Evolutionary conservation across 1,140 invertebrate species (phyloP).

Genomic region (Cydia amplana): DNA sequence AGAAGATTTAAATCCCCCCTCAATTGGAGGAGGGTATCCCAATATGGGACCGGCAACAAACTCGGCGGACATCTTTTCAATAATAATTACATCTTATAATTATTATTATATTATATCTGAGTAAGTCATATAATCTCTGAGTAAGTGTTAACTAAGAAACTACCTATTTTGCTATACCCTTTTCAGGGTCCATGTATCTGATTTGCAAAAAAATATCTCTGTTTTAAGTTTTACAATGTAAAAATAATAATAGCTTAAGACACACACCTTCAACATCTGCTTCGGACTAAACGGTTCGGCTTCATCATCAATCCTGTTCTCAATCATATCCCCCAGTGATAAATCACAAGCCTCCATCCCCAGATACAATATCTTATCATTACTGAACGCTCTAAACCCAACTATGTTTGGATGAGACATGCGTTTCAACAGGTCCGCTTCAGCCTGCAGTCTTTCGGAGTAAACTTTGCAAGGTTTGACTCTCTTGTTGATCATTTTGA

Average conservation of each 20-base stretch:
- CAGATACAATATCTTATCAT: constrained; percentile 82
- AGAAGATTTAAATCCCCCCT: too few relatives aligned
- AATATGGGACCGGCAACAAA: too few relatives aligned
- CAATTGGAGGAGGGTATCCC: too few relatives aligned
- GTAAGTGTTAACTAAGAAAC: too few relatives aligned
- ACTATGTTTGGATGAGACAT: constrained; percentile 92
- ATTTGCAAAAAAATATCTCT: too few relatives aligned
- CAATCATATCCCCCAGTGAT: constrained; percentile 86
- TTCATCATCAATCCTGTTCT: constrained; percentile 82
- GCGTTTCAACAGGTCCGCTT: constrained; percentile 85
- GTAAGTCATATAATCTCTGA: too few relatives aligned
- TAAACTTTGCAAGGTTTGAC: constrained; percentile 70
- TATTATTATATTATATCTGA: too few relatives aligned
- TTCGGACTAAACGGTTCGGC: constrained; percentile 82
- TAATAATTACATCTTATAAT: too few relatives aligned
- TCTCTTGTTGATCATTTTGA: constrained; percentile 84
- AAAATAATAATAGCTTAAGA: neutral
- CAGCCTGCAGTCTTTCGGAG: constrained; percentile 82
- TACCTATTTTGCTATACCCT: too few relatives aligned
- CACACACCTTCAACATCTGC: constrained; percentile 82
- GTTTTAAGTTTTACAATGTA: constrained; percentile 2
- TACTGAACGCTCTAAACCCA: constrained; percentile 86
- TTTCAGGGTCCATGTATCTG: too few relatives aligned
- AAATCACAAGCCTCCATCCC: constrained; percentile 86
- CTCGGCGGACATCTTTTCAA: too few relatives aligned